Conservation (phyloP, 2,888 invertebrate genomes). For the Uropetala carovei region DNA sequence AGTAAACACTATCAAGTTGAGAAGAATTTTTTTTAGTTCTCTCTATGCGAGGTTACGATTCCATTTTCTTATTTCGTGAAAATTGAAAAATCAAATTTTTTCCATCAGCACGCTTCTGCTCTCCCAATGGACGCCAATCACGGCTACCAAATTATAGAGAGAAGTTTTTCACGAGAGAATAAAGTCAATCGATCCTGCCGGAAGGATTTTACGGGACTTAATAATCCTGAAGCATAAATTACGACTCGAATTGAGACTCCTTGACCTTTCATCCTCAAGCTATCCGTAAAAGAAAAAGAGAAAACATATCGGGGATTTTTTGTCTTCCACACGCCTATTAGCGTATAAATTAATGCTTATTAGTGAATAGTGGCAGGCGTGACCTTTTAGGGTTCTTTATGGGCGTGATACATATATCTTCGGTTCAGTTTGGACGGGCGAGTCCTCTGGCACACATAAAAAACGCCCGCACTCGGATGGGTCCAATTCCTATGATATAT, state of each 20-base stretch:
- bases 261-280: slow-evolving; percentile 41
- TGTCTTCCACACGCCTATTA: slow-evolving; percentile 21
- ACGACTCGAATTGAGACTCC: background rate
- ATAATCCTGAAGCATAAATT: slow-evolving; percentile 6
- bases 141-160: background rate
- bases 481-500: slow-evolving; percentile 32
- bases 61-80: too few relatives aligned
- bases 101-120: background rate
- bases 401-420: slow-evolving; percentile 52
- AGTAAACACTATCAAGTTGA: too few relatives aligned
- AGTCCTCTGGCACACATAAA: background rate
- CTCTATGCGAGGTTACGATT: too few relatives aligned
- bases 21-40: too few relatives aligned
- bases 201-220: background rate
- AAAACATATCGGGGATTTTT: slow-evolving; percentile 16
- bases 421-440: background rate
- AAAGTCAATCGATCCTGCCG: background rate
- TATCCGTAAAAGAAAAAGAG: slow-evolving; percentile 21
- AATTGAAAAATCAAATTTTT: background rate
- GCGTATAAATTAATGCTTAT: slow-evolving; percentile 38
- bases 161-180: background rate
- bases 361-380: slow-evolving; percentile 36
- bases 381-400: slow-evolving; percentile 50
- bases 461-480: background rate
- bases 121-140: too few relatives aligned